Evolutionary conservation across 2,797 vertebrate species (phyloP).

Genomic region (Cuniculus paca): DNA sequence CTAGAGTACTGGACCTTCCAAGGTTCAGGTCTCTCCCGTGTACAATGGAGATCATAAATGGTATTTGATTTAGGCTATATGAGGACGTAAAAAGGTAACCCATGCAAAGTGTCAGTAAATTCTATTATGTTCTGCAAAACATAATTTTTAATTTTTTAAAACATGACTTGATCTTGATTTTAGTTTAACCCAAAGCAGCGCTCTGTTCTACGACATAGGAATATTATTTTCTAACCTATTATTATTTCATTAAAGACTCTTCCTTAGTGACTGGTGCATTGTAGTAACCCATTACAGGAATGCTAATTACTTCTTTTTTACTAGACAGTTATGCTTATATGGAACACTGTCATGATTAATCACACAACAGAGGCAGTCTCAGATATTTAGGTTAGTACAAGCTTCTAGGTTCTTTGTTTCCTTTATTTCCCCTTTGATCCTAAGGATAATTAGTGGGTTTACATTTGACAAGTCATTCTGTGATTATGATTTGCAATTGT

Average conservation of each 20-base stretch:
- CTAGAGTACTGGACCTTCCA: background rate
- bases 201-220: background rate
- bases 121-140: background rate
- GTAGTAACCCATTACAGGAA: background rate
- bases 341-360: background rate
- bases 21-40: rapidly evolving
- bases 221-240: background rate
- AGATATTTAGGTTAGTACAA: background rate
- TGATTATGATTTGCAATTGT: background rate
- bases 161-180: background rate
- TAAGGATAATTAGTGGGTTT: background rate
- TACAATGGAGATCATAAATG: background rate
- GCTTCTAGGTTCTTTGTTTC: background rate
- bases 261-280: background rate
- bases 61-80: background rate
- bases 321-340: background rate
- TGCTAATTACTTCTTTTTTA: background rate
- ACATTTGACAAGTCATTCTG: background rate
- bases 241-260: background rate
- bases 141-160: background rate
- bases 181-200: background rate
- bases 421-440: background rate
- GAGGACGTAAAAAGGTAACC: background rate
- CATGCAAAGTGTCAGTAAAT: background rate
- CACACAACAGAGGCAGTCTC: background rate